Conservation (phyloP, 92 coral and sea anemone genomes). For the Palythoa caribaeorum region DNA sequence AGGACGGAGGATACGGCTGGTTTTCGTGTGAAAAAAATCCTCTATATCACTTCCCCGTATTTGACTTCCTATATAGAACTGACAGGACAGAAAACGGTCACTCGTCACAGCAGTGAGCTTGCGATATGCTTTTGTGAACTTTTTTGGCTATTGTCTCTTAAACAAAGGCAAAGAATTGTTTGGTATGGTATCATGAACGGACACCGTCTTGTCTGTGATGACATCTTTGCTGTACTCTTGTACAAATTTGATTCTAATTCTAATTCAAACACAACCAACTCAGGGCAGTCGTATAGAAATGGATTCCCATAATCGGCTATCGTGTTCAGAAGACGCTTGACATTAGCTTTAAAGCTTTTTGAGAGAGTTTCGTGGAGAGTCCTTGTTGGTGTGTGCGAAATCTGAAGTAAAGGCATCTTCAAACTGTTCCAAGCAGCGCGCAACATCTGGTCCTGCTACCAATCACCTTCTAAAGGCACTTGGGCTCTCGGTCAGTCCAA, state of each 20-base stretch:
- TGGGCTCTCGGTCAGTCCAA: neutral
- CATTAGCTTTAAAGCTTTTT: constrained; percentile 25
- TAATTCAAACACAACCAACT: constrained; percentile 57
- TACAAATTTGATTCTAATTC: neutral
- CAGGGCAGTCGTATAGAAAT: constrained; percentile 55
- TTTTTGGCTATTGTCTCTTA: constrained; percentile 31
- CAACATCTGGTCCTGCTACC: constrained; percentile 6
- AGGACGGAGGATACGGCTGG: too few relatives aligned
- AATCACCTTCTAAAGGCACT: constrained; percentile 3
- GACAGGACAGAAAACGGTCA: too few relatives aligned
- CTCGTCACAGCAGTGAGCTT: neutral
- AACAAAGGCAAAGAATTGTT: too few relatives aligned
- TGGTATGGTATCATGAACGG: too few relatives aligned
- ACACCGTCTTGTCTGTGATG: neutral
- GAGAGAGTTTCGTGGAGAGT: constrained; percentile 1
- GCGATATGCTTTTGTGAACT: constrained; percentile 18
- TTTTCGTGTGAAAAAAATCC: too few relatives aligned
- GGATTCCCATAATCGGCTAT: constrained; percentile 57
- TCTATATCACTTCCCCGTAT: too few relatives aligned
- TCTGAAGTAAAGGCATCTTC: neutral
- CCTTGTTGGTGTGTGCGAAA: constrained; percentile 47
- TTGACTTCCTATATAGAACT: too few relatives aligned
- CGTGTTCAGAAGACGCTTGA: constrained; percentile 41
- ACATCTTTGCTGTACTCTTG: neutral
- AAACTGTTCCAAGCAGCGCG: neutral